Evolutionary conservation across 2,797 vertebrate genomes (phyloP).

Genomic region (Sebastes baramenuke): DNA sequence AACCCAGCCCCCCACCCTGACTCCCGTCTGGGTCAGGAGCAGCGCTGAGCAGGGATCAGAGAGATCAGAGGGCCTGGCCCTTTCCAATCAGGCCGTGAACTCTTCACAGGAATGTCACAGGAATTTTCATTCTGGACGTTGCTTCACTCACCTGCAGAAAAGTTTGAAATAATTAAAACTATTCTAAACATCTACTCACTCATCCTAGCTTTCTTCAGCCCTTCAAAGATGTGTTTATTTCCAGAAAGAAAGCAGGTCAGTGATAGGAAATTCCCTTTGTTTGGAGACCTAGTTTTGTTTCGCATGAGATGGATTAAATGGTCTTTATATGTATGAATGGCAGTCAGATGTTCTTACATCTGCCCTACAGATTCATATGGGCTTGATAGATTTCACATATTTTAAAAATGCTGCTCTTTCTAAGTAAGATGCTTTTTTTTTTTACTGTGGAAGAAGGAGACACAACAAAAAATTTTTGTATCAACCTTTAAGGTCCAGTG

Average conservation of each 20-base stretch:
- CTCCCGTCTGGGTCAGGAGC: conserved; percentile 31
- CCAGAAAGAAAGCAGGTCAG: neutral
- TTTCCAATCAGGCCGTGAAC: conserved; percentile 37
- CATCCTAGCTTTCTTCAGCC: neutral
- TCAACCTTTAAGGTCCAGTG: neutral
- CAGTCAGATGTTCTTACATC: conserved; percentile 33
- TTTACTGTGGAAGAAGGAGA: neutral
- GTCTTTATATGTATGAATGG: conserved; percentile 5
- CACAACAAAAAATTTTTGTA: neutral
- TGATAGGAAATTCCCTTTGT: neutral
- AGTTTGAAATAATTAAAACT: neutral
- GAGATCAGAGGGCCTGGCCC: conserved; percentile 32
- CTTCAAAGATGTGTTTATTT: neutral
- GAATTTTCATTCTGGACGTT: conserved; percentile 23
- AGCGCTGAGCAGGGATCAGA: conserved; percentile 38
- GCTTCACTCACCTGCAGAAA: conserved; percentile 3
- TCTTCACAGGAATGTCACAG: conserved; percentile 48
- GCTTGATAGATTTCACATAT: neutral
- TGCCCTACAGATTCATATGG: conserved; percentile 2
- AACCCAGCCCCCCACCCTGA: neutral
- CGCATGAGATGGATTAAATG: neutral
- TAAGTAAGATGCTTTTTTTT: no score
- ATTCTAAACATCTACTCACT: neutral
- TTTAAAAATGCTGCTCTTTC: no score
- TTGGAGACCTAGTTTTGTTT: neutral